Evolutionary conservation across 53 echinoderm and acorn worm species (phyloP), one percentile per base, ranked within the genome.

Genomic region (Paracentrotus lividus): DNA sequence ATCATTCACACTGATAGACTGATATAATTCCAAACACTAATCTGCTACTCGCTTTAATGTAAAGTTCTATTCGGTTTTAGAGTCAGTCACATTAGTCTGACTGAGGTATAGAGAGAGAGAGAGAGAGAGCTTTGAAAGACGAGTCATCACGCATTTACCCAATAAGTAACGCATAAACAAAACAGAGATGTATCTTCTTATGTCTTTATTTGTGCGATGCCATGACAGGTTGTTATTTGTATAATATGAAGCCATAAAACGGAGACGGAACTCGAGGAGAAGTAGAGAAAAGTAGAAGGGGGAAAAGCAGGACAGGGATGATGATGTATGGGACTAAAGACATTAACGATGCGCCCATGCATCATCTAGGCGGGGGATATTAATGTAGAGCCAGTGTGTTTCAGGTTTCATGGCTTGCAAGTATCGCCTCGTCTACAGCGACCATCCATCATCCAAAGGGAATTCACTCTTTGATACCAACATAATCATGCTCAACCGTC

Each of bases 191-290:
- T 55, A 90, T 90, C 90, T 65, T 90, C 64, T 31, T 65, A 49
- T 90, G 66, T 51, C 44, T 90, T 65, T 90, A 90, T 90, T 90
- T 90, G 90, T 61, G 64, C 66, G 51, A 65, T 42, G 90, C 67
- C 65, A 90, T 90, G 90, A 90, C 90, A 90, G 90, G 90, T 90
- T 90, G 90, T 90, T 90, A 90, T 90, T 90, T 61, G 66, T 90
- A 64, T 90, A 65, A 90, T 64, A 90, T 90, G 64, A 90, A 90
- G 90, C 66, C 64, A 65, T 90, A 67, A 90, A 90, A 57, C 13
- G 59, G 59, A 38, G 88, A 57, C 57, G 36, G 57, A 38, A 40
- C 38, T 45, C n/a, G 4, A 57, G 33, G 88, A 88, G 56, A 32
- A 58, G 88, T 4, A 40, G 24, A 42, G 90, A 12, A 47, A 65